Percentiles rank a stretch among this genome's conserved stretches.
phyloP scores from a whole-genome alignment of 2,888 invertebrate genomes.

The Agonopterix alstromeriana region DNA sequence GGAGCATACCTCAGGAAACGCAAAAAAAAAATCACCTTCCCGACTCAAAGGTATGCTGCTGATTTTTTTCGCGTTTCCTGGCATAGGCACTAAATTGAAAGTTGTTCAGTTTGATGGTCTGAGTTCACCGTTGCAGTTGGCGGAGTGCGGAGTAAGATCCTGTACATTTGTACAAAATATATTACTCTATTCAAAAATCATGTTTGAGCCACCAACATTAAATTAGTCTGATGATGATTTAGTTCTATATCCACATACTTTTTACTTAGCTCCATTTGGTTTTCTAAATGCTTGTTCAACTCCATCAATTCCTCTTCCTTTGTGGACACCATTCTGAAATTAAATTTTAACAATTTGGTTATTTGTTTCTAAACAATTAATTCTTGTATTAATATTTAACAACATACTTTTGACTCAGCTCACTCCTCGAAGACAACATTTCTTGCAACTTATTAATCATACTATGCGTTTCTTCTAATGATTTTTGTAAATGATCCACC shows the following conservation, averaged over 20 bases:
- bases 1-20: too few species aligned
- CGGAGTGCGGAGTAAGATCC: too few species aligned
- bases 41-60: too few species aligned
- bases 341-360: not conserved
- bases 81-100: too few species aligned
- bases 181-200: not conserved
- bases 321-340: conserved; percentile 61
- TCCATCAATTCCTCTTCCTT: conserved; percentile 67
- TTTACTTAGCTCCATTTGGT: conserved; percentile 77
- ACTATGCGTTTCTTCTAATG: conserved; percentile 63
- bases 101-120: too few species aligned
- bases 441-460: conserved; percentile 61
- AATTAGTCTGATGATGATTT: too few species aligned
- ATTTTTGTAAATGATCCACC: conserved; percentile 62
- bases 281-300: conserved; percentile 75
- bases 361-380: too few species aligned
- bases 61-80: too few species aligned
- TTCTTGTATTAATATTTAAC: too few species aligned
- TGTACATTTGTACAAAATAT: too few species aligned
- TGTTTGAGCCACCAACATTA: not conserved
- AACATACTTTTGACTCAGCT: conserved; percentile 53
- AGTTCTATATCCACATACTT: conserved; percentile 50
- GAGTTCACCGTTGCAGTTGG: too few species aligned
- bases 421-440: conserved; percentile 50
- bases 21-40: too few species aligned